Evolutionary conservation across 2,888 invertebrate genomes (phyloP).

Genomic region (Stenodera caucasica): DNA sequence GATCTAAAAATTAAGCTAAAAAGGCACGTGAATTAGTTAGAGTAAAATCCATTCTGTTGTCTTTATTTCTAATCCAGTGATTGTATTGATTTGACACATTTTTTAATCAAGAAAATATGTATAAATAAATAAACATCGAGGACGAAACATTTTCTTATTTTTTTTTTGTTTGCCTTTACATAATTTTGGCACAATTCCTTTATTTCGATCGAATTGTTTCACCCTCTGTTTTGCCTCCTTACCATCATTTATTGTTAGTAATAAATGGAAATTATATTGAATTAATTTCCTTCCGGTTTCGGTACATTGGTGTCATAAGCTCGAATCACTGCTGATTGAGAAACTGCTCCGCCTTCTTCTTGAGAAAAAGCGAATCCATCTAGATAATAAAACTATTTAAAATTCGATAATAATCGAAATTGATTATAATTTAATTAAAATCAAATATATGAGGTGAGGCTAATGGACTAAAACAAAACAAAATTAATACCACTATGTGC

Average conservation of each 20-base stretch:
- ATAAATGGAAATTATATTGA: neutral
- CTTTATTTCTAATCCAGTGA: conserved; percentile 26
- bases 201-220: conserved; percentile 7
- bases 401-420: neutral
- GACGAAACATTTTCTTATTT: conserved; percentile 8
- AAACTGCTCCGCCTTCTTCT: conserved; percentile 96
- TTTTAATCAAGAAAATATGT: neutral
- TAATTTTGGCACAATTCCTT: conserved; percentile 17
- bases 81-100: conserved; percentile 36
- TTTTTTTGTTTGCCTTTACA: conserved; percentile 8
- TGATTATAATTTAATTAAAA: neutral
- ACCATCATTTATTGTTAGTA: conserved; percentile 15
- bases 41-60: conserved; percentile 25
- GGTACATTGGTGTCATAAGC: conserved; percentile 93
- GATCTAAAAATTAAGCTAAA: conserved; percentile 25
- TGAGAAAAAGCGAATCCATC: conserved; percentile 99
- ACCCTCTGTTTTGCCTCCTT: neutral
- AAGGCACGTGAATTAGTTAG: conserved; percentile 35
- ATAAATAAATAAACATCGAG: neutral
- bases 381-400: conserved; percentile 50
- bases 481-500: neutral
- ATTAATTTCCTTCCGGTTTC: conserved; percentile 67
- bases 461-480: neutral
- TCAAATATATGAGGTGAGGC: conserved; percentile 1
- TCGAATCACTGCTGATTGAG: conserved; percentile 92